Percentiles rank a stretch among this genome's conserved stretches.
Conservation (phyloP, 2,797 vertebrate species). For the Salarias fasciatus region DNA sequence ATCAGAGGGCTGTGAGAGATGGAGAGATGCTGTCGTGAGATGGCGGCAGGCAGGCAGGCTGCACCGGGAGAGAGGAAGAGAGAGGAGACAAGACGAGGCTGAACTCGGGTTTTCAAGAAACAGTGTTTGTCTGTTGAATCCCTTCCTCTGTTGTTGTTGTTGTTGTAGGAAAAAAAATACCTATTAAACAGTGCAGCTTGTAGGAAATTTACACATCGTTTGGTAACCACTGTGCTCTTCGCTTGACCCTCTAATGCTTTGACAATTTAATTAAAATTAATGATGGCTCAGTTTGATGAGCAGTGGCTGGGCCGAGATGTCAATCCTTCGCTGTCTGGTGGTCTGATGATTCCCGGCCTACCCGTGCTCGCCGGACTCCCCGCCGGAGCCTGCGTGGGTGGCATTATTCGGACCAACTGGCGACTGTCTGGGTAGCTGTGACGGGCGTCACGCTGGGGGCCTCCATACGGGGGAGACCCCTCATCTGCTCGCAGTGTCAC, state of each 20-base stretch:
- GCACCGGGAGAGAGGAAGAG: constrained; percentile 43
- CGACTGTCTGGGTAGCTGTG: constrained; percentile 63
- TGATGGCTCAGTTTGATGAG: constrained; percentile 43
- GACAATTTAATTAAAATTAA: constrained; percentile 31
- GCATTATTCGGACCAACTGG: constrained; percentile 70
- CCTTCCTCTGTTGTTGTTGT: constrained; percentile 24
- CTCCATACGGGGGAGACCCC: constrained; percentile 70
- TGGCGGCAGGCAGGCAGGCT: constrained; percentile 70
- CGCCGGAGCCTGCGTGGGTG: constrained; percentile 46
- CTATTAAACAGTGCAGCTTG: constrained; percentile 21
- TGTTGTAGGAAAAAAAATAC: constrained; percentile 16
- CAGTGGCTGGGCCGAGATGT: constrained; percentile 37
- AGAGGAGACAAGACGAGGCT: constrained; percentile 49
- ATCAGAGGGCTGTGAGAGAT: constrained; percentile 77
- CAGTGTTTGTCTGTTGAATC: constrained; percentile 36
- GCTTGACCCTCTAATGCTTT: constrained; percentile 20
- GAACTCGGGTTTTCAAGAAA: constrained; percentile 46
- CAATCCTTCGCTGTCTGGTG: constrained; percentile 36
- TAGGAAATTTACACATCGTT: constrained; percentile 5
- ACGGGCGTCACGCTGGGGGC: constrained; percentile 71
- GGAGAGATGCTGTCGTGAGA: constrained; percentile 72
- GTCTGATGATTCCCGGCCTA: constrained; percentile 37
- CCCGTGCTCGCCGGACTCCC: constrained; percentile 42
- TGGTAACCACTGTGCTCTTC: not conserved
- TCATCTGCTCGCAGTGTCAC: constrained; percentile 77